These are phyloP conservation scores for Diphyllodes magnificus DNA, from an alignment of 2,113 vertebrate species.

Conservation along the genomic window DNA sequence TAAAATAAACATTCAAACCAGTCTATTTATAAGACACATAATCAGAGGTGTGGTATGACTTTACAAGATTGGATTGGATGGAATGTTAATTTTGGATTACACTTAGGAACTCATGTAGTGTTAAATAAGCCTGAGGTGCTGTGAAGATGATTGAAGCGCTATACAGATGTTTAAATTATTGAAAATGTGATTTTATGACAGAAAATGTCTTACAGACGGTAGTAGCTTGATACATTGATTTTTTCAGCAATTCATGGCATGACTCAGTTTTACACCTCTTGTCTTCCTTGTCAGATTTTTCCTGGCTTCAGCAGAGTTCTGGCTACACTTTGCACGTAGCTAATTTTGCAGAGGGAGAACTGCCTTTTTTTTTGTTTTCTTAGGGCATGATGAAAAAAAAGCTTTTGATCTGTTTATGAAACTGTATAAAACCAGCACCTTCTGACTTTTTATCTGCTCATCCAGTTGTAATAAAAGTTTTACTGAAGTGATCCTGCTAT, in stretches of 20 bases:
- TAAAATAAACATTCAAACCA: background rate
- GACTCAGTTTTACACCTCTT: background rate
- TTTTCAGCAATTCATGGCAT: background rate
- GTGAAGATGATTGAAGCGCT: background rate
- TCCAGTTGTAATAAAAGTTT: background rate
- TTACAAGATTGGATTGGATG: background rate
- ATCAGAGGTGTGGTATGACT: background rate
- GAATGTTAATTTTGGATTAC: background rate
- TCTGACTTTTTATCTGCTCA: background rate
- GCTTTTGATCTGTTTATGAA: background rate
- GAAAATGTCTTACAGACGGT: background rate
- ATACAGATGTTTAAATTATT: background rate
- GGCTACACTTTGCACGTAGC: background rate
- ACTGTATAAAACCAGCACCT: background rate
- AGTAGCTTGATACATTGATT: background rate
- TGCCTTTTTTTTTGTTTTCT: background rate
- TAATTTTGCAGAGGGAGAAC: background rate
- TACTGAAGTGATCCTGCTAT: background rate
- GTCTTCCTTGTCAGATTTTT: background rate
- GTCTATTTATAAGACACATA: background rate
- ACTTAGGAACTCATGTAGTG: background rate
- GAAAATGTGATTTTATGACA: background rate
- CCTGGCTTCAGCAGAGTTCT: background rate
- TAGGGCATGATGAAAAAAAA: background rate
- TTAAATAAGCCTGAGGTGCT: background rate